Base-by-base conservation (phyloP, 1,140 invertebrate genomes). In the Helicoverpa armigera region DNA sequence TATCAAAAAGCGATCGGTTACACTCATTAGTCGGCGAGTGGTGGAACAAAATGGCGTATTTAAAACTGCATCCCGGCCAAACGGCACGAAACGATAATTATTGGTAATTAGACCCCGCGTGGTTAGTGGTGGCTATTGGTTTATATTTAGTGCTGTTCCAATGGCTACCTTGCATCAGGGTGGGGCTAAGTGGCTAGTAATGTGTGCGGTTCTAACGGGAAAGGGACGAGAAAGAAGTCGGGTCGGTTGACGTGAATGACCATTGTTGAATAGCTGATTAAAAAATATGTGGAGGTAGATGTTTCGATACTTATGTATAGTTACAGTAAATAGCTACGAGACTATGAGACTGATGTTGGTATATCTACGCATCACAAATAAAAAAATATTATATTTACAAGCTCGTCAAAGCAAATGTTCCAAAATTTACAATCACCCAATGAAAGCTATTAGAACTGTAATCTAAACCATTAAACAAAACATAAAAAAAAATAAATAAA, bases 1-100 rank as follows among this genome's bases (percentile, higher is more conserved):
- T 85, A 88, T 87, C 86, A 86, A 88, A 88, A 86, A 86, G 82
- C 87, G 79, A 88, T 88, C 81, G 43, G 86, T 85, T 86, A 83
- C 86, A 80, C 82, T 86, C 87, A 85, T 88, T 88, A 85, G 85
- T 78, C 54, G 43, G 60, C 83, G 75, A 82, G 77, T 76, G 77
- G 78, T 69, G 56, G 81, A 80, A 82, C 85, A 77, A 81, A 87
- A 88, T 84, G 83, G 86, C 78, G 80, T 83, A 89, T 85, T 87
- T 87, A 86, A 85, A 85, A 85, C 70, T 83, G 85, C 85, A 86
- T 86, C 83, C 65, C 58, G 75, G 54, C 69, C 81, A 81, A 81
- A 79, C 77, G 82, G 70, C 80, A 83, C 85, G 82, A 83, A 74
- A 80, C 79, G 74, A 80, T 86, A 86, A 89, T 89, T 89, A 87